Evolutionary conservation across 1,140 invertebrate species (phyloP).

Genomic region (Adelges cooleyi): DNA sequence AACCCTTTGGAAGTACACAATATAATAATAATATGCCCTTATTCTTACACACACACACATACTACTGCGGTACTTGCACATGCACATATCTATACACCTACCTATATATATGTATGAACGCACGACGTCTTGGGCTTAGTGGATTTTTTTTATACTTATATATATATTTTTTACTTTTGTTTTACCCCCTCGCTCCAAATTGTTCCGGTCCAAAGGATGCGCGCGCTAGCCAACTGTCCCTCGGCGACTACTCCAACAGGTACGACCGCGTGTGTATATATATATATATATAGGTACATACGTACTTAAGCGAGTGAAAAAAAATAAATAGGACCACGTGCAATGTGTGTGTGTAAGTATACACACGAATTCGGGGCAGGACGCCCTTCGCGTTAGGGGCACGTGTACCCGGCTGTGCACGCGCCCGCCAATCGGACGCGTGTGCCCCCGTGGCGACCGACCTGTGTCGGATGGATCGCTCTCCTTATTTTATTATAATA

Average conservation of each 20-base stretch:
- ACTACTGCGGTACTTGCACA: too few species aligned
- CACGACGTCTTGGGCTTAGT: too few species aligned
- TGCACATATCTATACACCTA: too few species aligned
- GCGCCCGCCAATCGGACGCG: constrained; percentile 15
- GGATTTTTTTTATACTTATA: too few species aligned
- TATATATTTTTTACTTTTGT: neutral
- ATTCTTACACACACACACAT: neutral
- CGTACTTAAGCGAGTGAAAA: neutral
- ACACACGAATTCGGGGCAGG: neutral
- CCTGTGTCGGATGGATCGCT: neutral
- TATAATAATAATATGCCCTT: too few species aligned
- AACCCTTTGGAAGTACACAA: constrained; percentile 1
- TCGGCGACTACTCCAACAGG: neutral
- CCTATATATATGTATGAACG: too few species aligned
- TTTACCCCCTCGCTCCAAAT: constrained; percentile 22
- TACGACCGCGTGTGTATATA: too few species aligned
- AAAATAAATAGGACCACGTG: neutral
- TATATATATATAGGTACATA: constrained; percentile 4
- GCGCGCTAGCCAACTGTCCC: constrained; percentile 24
- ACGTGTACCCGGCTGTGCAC: constrained; percentile 9
- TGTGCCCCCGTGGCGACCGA: neutral
- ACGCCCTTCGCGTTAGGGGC: neutral
- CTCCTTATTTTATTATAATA: neutral
- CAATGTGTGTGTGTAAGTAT: neutral
- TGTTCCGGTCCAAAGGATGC: constrained; percentile 24